phyloP scores from a whole-genome alignment of 2,113 vertebrate genomes.

The Malurus cyaneus region DNA sequence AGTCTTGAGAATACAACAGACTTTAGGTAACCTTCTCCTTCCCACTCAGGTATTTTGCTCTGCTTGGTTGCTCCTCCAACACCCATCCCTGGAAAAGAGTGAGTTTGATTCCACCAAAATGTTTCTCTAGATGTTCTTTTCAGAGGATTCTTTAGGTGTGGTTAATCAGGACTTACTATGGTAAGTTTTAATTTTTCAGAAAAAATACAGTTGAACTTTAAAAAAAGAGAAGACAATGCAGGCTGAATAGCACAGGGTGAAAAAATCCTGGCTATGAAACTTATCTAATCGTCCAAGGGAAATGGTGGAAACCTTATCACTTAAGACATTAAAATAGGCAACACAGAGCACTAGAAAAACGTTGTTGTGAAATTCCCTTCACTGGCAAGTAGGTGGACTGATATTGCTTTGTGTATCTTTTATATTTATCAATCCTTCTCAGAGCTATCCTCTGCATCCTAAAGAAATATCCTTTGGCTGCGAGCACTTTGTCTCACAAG shows the following conservation, averaged over 20 bases:
- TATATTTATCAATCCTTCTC: conserved; percentile 15
- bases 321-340: not conserved
- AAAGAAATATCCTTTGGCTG: conserved; percentile 46
- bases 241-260: not conserved
- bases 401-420: not conserved
- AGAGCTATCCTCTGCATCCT: conserved; percentile 11
- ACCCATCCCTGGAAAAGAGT: not conserved
- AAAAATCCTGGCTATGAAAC: not conserved
- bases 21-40: not conserved
- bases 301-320: not conserved
- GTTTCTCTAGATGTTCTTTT: not conserved
- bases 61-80: not conserved
- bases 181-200: not conserved
- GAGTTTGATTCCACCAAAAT: not conserved
- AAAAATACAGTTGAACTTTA: not conserved
- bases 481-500: not conserved
- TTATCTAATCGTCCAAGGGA: conserved; percentile 1
- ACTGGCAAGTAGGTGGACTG: not conserved
- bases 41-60: not conserved
- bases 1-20: not conserved
- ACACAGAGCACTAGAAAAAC: not conserved
- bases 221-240: not conserved
- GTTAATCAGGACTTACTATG: not conserved
- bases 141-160: not conserved
- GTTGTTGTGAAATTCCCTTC: not conserved